Evolutionary conservation across 2,113 vertebrate species (phyloP).

Genomic region (Anser brachyrhynchus): DNA sequence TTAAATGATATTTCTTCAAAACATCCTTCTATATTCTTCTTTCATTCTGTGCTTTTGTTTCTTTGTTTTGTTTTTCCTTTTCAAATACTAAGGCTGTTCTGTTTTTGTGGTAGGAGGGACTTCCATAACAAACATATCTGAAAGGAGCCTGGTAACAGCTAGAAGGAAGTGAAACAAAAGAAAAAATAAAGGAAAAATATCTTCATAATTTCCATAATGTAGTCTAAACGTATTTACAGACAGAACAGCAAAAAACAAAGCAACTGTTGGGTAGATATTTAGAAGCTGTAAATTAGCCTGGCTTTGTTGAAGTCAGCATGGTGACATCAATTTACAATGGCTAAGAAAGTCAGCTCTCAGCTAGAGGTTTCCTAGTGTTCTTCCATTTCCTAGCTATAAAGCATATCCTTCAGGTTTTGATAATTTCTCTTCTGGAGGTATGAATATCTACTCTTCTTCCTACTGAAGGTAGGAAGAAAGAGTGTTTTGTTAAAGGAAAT

Average conservation of each 20-base stretch:
- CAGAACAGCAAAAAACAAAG: neutral
- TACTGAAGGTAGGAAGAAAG: neutral
- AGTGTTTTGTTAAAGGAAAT: neutral
- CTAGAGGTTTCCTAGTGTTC: neutral
- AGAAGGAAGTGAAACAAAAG: neutral
- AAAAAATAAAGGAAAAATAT: neutral
- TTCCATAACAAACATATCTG: neutral
- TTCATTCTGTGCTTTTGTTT: neutral
- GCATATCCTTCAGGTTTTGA: neutral
- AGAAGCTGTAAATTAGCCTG: neutral
- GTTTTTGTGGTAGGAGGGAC: neutral
- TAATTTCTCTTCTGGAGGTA: neutral
- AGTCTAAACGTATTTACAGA: neutral
- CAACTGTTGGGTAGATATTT: neutral
- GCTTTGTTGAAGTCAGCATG: neutral
- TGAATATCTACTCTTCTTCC: neutral
- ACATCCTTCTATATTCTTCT: neutral
- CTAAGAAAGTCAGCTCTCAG: neutral
- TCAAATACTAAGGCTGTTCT: neutral
- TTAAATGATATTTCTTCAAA: neutral
- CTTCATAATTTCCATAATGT: neutral
- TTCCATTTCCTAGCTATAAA: neutral
- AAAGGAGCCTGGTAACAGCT: neutral
- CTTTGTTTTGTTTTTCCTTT: neutral
- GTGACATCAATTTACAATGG: neutral